phyloP scores from a whole-genome alignment of 2,888 invertebrate species.

The Drosophila demipolita region DNA sequence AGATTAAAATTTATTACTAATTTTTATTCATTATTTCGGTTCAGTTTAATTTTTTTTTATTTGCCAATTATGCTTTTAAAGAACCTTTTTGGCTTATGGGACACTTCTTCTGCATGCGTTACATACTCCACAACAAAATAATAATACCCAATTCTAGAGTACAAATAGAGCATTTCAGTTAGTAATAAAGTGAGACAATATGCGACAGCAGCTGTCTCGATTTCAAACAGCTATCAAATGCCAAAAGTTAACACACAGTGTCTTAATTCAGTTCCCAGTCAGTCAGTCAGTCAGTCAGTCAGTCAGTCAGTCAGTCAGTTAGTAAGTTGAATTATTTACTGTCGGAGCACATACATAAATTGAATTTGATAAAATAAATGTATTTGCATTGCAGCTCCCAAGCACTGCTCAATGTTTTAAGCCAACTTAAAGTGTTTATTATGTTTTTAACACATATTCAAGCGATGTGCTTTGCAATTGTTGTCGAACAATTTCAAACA shows the following conservation, averaged over 20 bases:
- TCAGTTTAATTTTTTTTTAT: background rate
- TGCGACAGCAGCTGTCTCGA: conserved; percentile 76
- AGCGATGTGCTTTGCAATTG: background rate
- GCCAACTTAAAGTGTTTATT: conserved; percentile 49
- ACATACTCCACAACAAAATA: background rate
- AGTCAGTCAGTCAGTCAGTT: conserved; percentile 10
- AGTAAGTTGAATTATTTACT: conserved; percentile 18
- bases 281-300: conserved; percentile 23
- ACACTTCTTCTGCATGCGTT: too few species aligned
- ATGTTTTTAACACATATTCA: background rate
- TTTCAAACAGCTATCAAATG: conserved; percentile 70
- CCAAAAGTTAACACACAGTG: conserved; percentile 59
- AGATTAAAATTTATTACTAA: background rate
- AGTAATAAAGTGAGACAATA: conserved; percentile 70
- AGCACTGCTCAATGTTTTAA: conserved; percentile 40
- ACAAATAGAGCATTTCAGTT: conserved; percentile 50
- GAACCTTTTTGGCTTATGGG: background rate
- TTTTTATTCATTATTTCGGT: background rate
- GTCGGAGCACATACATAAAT: conserved; percentile 48
- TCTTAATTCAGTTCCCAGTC: conserved; percentile 32
- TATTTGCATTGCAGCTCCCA: conserved; percentile 49
- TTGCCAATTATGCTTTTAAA: background rate
- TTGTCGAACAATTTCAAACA: background rate
- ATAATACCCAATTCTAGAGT: conserved; percentile 3
- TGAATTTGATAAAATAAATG: conserved; percentile 74